Conservation (phyloP, 2,797 vertebrate species). For the Acipenser transmontanus region DNA sequence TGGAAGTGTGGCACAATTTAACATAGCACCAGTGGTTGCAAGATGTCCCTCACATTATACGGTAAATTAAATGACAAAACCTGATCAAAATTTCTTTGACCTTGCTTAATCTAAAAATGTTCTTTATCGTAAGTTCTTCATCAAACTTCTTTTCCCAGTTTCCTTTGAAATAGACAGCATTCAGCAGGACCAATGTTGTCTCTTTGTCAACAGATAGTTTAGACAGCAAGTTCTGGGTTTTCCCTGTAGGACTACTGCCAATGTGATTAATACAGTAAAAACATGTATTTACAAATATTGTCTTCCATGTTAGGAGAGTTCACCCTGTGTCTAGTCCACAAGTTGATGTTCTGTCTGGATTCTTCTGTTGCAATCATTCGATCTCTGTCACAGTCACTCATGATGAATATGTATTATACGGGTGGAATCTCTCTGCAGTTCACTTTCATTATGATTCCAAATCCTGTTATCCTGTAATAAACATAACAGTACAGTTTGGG, state of each 20-base stretch:
- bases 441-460: too few species aligned
- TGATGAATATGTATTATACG: too few species aligned
- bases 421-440: too few species aligned
- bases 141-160: conserved; percentile 51
- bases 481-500: too few species aligned
- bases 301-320: neutral
- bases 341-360: conserved; percentile 70
- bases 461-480: too few species aligned
- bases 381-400: too few species aligned
- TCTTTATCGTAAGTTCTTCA: conserved; percentile 23
- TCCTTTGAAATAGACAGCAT: conserved; percentile 63
- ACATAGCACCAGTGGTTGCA: neutral
- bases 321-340: conserved; percentile 66
- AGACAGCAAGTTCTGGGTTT: conserved; percentile 50
- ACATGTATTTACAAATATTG: neutral
- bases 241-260: conserved; percentile 32
- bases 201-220: conserved; percentile 15
- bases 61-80: too few species aligned
- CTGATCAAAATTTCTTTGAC: conserved; percentile 27
- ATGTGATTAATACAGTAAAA: neutral
- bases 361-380: conserved; percentile 34
- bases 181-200: conserved; percentile 56
- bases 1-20: neutral
- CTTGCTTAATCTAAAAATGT: conserved; percentile 48
- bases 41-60: too few species aligned